phyloP scores from a whole-genome alignment of 2,888 invertebrate species.

The Tupiocoris notatus region DNA sequence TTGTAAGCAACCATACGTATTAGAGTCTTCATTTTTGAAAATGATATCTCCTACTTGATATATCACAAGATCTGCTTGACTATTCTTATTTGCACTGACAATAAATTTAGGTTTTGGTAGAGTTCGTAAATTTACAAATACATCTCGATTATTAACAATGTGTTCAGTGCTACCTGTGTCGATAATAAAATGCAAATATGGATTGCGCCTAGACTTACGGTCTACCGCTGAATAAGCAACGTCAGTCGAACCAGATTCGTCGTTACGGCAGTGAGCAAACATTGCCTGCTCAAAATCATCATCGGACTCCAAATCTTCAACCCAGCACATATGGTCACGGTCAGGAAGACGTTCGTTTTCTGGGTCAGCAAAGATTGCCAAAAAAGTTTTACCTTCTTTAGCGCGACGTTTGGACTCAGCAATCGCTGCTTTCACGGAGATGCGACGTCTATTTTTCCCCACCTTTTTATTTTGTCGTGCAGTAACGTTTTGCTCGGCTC shows the following conservation, averaged over 20 bases:
- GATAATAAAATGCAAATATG: neutral
- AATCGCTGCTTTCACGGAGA: neutral
- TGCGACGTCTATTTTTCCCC: neutral
- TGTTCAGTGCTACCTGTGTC: neutral
- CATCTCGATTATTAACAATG: neutral
- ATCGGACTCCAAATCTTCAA: neutral
- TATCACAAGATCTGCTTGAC: neutral
- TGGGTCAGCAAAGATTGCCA: neutral
- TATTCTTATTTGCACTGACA: neutral
- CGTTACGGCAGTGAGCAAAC: neutral
- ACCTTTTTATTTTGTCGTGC: neutral
- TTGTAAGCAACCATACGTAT: conserved; percentile 4
- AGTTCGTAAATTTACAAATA: neutral
- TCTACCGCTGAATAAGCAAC: neutral
- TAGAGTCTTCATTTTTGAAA: neutral
- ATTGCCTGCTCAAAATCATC: neutral
- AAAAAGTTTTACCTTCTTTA: neutral
- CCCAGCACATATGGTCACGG: neutral
- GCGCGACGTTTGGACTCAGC: neutral
- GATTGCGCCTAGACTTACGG: neutral
- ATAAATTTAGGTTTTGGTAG: neutral
- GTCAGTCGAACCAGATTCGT: neutral
- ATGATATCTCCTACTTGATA: neutral
- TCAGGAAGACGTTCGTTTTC: neutral
- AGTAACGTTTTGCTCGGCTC: neutral